phyloP scores from a whole-genome alignment of 2,888 invertebrate species.

The Dromius quadrimaculatus region DNA sequence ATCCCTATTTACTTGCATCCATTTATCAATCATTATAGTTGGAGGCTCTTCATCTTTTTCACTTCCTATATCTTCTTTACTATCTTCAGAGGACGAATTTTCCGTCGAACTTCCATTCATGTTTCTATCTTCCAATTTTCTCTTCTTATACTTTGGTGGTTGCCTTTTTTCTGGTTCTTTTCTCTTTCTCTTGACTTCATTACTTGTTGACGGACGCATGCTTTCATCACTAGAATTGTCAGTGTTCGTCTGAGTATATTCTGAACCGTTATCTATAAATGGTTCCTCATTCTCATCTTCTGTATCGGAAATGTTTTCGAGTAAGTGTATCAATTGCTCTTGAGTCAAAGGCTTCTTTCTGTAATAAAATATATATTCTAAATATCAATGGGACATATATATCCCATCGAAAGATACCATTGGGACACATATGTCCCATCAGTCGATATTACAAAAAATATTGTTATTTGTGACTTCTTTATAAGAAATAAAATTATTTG shows the following conservation, averaged over 20 bases:
- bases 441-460: not conserved
- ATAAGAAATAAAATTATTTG: not conserved
- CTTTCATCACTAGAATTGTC: not conserved
- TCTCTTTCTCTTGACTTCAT: not conserved
- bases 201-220: not conserved
- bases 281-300: not conserved
- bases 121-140: not conserved
- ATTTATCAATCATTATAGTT: not conserved
- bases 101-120: not conserved
- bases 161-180: not conserved
- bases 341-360: not conserved
- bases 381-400: not conserved
- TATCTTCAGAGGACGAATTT: not conserved
- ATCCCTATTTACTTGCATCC: not conserved
- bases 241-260: not conserved
- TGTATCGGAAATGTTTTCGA: not conserved
- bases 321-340: not conserved
- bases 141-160: not conserved
- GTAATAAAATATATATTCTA: not conserved
- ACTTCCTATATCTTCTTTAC: not conserved
- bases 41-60: not conserved
- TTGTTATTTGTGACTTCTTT: not conserved
- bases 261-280: not conserved
- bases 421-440: too few relatives aligned
- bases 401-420: too few relatives aligned